These are phyloP conservation scores for Coreius guichenoti DNA, from an alignment of 2,797 vertebrate species.

Conservation along the genomic window DNA sequence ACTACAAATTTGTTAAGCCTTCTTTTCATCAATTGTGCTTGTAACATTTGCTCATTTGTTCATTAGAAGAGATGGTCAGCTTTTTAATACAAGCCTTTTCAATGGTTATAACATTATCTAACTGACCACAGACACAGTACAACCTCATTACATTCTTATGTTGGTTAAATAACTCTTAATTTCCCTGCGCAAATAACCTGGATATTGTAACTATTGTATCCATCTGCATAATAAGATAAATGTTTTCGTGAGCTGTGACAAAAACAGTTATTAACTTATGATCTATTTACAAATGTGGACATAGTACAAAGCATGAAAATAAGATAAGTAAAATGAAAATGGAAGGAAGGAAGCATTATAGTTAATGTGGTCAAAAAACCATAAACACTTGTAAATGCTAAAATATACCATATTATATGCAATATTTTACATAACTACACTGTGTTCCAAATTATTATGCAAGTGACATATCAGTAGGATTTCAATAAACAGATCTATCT, in stretches of 20 bases:
- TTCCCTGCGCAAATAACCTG: slow-evolving; percentile 40
- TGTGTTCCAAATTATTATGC: too few relatives aligned
- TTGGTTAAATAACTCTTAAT: slow-evolving; percentile 44
- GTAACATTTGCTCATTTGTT: slow-evolving; percentile 1
- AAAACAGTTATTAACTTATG: slow-evolving; percentile 40
- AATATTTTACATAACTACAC: background rate
- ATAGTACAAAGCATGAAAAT: background rate
- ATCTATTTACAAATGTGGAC: slow-evolving; percentile 39
- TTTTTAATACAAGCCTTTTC: background rate
- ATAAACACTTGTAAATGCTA: background rate
- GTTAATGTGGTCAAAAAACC: background rate
- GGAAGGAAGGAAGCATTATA: background rate
- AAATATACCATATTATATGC: background rate
- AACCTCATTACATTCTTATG: slow-evolving; percentile 36
- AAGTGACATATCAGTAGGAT: too few relatives aligned
- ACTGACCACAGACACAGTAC: background rate
- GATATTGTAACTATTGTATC: slow-evolving; percentile 18
- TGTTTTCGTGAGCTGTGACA: slow-evolving; percentile 42
- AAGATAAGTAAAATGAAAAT: slow-evolving; percentile 26
- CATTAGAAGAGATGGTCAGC: slow-evolving; percentile 1
- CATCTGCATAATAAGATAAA: slow-evolving; percentile 42
- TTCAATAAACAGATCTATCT: too few relatives aligned
- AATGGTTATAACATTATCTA: slow-evolving; percentile 12
- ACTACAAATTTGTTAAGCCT: background rate
- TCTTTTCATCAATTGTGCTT: slow-evolving; percentile 15